Conservation (phyloP, 1,140 invertebrate genomes). For the Ceratosolen solmsi region DNA sequence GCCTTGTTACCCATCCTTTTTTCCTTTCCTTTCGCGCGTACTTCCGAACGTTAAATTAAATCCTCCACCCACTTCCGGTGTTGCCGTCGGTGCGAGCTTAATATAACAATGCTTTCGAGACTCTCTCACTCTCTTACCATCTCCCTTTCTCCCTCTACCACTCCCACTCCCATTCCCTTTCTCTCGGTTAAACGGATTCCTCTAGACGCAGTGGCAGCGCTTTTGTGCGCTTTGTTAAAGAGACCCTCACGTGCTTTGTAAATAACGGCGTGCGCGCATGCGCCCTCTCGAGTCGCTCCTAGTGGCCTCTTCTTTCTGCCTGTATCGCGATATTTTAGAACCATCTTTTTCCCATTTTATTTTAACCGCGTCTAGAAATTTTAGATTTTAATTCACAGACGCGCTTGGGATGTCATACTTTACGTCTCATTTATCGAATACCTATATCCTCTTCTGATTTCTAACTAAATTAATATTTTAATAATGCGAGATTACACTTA, state of each 20-base stretch:
- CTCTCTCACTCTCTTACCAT: neutral
- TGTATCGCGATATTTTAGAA: neutral
- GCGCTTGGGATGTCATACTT: too few species aligned
- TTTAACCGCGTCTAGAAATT: neutral
- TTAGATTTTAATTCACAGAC: too few species aligned
- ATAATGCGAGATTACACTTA: too few species aligned
- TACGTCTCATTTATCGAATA: too few species aligned
- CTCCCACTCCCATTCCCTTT: neutral
- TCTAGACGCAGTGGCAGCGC: neutral
- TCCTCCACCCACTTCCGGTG: neutral
- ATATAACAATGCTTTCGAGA: slow-evolving; percentile 10
- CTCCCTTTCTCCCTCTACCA: neutral
- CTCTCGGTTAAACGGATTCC: neutral
- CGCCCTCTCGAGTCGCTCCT: neutral
- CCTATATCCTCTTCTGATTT: too few species aligned
- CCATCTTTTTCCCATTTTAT: neutral
- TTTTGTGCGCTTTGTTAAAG: slow-evolving; percentile 11
- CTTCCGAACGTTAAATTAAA: slow-evolving; percentile 12
- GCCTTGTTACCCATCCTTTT: neutral
- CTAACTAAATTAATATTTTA: too few species aligned
- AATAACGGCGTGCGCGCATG: neutral
- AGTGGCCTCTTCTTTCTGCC: neutral
- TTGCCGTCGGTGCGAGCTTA: neutral
- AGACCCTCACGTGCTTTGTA: neutral
- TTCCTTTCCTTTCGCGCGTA: neutral